Evolutionary conservation across 2,888 invertebrate species (phyloP), one percentile per base, ranked within the genome.

Genomic region (Pollenia labialis): DNA sequence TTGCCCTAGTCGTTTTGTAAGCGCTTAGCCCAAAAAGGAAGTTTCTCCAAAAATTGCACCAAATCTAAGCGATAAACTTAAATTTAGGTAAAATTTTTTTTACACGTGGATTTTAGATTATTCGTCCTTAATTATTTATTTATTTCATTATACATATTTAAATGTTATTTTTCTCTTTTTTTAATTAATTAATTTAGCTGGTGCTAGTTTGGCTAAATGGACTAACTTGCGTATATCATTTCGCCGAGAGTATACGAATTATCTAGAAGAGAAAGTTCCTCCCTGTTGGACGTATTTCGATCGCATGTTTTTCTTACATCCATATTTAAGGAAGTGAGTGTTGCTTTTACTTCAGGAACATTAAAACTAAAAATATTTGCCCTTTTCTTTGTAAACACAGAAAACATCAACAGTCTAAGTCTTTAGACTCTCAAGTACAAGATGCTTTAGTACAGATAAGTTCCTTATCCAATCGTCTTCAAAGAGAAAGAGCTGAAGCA

Each of bases 231-330:
- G 93, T 11, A 92, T 93, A 48, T 92, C 92, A 0, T 93, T 93
- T 84, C 90, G 93, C 2, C 90, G 93, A n/a, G 93, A 93, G 81
- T 93, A 92, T 81, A 91, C 92, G 6, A 92, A 91, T 72, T 92
- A 91, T 80, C 88, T 92, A 72, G 92, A 92, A 44, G 92, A 92
- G 82, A 92, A 93, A 86, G 90, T 91, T 1, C 91, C 92, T 1
- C 92, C 93, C 0, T 92, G 92, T 60, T 93, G 93, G 93, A 91
- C 92, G 3, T 93, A 91, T 85, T 93, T 93, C 68, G 92, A 93
- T 77, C 92, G 92, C 14, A 93, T 93, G 93, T 91, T 92, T 79
- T 93, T 93, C 48, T 79, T 93, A 71, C 92, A 92, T 89, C 92
- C 93, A 1, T 93, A 91, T 82, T 82, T 93, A 56, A 90, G 93